Percentiles rank a stretch among this genome's conserved stretches.
Conservation (phyloP, 35 echinoderm and acorn worm genomes). For the Strongylocentrotus purpuratus region DNA sequence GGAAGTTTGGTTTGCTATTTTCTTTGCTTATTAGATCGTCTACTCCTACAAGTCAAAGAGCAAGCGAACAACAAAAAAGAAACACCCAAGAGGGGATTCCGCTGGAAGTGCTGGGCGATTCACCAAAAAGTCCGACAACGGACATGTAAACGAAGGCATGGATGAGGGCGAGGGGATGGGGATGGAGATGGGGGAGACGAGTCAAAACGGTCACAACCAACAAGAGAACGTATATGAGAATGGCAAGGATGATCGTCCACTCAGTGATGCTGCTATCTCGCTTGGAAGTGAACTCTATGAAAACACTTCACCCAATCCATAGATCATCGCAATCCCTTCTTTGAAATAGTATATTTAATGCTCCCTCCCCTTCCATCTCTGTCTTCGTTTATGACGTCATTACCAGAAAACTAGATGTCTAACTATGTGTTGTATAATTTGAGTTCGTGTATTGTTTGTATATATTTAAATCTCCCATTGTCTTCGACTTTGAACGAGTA, state of each 20-base stretch:
- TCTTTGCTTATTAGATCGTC: constrained; percentile 7
- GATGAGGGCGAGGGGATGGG: no score
- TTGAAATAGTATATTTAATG: no score
- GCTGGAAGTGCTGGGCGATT: background rate
- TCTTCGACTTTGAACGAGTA: background rate
- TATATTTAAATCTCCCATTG: background rate
- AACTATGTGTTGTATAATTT: background rate
- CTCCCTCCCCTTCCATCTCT: background rate
- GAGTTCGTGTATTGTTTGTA: background rate
- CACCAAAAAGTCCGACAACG: constrained; percentile 21
- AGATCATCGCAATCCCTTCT: background rate
- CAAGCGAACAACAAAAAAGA: background rate
- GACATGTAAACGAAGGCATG: constrained; percentile 52
- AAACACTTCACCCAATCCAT: background rate
- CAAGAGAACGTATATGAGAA: background rate
- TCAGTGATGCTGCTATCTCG: background rate
- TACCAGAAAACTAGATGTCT: background rate
- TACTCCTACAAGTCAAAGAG: constrained; percentile 23
- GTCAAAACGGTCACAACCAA: background rate
- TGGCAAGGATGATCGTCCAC: background rate
- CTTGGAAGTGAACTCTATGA: background rate
- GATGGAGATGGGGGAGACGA: background rate
- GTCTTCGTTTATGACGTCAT: background rate
- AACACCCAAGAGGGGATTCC: background rate
- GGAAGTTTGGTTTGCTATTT: background rate